Evolutionary conservation across 64 coral and sea anemone species (phyloP), one percentile per base, ranked within the genome.

Genomic region (Pocillopora verrucosa): DNA sequence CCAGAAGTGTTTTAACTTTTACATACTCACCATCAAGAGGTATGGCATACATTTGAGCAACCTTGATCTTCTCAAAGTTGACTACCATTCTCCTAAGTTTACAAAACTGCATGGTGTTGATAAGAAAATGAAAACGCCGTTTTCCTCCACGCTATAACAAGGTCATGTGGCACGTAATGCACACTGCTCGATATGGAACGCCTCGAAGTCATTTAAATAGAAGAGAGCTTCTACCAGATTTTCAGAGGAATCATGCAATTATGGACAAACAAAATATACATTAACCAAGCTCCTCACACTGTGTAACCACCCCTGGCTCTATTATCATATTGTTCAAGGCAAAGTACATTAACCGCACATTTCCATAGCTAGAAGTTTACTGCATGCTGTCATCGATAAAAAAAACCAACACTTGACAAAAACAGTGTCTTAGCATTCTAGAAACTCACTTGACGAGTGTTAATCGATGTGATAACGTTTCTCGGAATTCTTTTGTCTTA

Each of bases 281-380:
- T 68, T 51, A 69, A 15, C 61, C 20, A 26, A 58, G 80, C 30
- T 67, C 38, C 70, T 51, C 3, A 51, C 65, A 67, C 82, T 85
- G 9, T 72, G 82, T 85, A 85, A 85, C 82, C 82, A 56, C 82
- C 56, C 82, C 82, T 85, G 13, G 14, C 19, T 19, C 64, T 20
- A 65, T 22, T 26, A 73, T 11, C 0, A 67, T 35, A 56, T 60
- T 79, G 10, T 1, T 79, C 20, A 81, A 85, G 16, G 82, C 37
- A 72, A 57, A 72, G 13, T 72, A 13, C 36, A 72, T 70, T 70
- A 62, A 62, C 59, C 59, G 16, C 65, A 72, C 38, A 72, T 65
- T 56, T 85, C 82, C 65, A 85, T 56, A 56, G 20, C 22, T 69
- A n/a, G 19, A 0, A 56, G 13, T 34, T 83, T 3, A 37, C 20